These are phyloP conservation scores for Cryptophagus acutangulus DNA, from an alignment of 2,888 invertebrate species.

Conservation along the genomic window DNA sequence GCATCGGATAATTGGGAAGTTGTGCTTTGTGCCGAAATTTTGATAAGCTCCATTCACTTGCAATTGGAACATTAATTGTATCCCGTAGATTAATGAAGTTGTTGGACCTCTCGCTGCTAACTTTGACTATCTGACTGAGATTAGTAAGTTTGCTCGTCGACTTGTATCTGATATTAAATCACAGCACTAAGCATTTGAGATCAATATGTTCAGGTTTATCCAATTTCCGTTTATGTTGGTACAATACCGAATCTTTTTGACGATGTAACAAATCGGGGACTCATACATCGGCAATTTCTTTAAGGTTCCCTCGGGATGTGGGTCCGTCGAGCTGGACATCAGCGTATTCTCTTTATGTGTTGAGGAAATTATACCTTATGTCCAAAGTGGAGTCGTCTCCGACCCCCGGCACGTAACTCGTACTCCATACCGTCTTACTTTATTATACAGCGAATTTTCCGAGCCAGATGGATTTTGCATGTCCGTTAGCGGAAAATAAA, in stretches of 20 bases:
- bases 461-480: conserved; percentile 1
- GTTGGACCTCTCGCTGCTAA: conserved; percentile 40
- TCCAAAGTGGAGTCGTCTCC: too few species aligned
- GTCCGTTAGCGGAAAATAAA: conserved; percentile 22
- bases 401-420: too few species aligned
- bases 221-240: too few species aligned
- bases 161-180: conserved; percentile 14
- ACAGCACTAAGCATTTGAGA: conserved; percentile 1
- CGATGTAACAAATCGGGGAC: conserved; percentile 45
- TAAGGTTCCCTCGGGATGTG: conserved; percentile 44
- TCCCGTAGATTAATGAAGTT: conserved; percentile 47
- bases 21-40: conserved; percentile 31
- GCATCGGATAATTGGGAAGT: not conserved
- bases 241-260: conserved; percentile 38
- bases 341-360: conserved; percentile 49
- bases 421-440: too few species aligned
- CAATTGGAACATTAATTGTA: conserved; percentile 45
- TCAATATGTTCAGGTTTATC: too few species aligned
- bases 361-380: conserved; percentile 49
- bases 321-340: conserved; percentile 44
- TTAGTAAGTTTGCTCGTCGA: conserved; percentile 35
- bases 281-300: conserved; percentile 50
- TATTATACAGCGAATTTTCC: conserved; percentile 2
- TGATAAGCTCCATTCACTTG: conserved; percentile 40
- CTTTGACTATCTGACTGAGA: conserved; percentile 43